Evolutionary conservation across 2,797 vertebrate genomes (phyloP).

Genomic region (Cryptoblepharus egeriae): DNA sequence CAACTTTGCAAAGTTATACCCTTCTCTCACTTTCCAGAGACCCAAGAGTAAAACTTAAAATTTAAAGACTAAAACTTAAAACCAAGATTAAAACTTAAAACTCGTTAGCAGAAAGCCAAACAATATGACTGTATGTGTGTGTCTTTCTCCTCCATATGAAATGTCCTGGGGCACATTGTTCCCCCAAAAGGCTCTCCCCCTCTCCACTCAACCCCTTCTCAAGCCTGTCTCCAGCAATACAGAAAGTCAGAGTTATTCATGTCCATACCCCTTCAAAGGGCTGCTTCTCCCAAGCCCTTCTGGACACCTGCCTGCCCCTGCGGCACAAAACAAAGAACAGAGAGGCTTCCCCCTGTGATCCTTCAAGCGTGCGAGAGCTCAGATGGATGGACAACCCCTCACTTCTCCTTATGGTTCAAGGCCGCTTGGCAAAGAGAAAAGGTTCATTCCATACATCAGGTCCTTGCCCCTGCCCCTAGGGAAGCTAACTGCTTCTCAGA

Average conservation of each 20-base stretch:
- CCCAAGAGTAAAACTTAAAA: no score
- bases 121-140: no score
- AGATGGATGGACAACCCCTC: neutral
- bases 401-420: neutral
- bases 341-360: neutral
- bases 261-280: neutral
- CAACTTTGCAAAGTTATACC: no score
- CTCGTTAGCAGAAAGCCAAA: no score
- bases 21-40: no score
- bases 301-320: neutral
- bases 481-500: neutral
- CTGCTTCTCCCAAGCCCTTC: neutral
- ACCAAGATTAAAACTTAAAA: no score
- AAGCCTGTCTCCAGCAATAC: neutral
- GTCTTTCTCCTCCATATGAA: neutral
- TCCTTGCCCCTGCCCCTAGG: neutral
- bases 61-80: no score
- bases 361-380: neutral
- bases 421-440: neutral
- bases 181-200: neutral
- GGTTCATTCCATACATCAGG: neutral
- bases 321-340: neutral
- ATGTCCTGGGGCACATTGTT: no score
- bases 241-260: neutral
- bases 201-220: neutral